Evolutionary conservation across 2,888 invertebrate species (phyloP).

Genomic region (Calliphora vomitoria): DNA sequence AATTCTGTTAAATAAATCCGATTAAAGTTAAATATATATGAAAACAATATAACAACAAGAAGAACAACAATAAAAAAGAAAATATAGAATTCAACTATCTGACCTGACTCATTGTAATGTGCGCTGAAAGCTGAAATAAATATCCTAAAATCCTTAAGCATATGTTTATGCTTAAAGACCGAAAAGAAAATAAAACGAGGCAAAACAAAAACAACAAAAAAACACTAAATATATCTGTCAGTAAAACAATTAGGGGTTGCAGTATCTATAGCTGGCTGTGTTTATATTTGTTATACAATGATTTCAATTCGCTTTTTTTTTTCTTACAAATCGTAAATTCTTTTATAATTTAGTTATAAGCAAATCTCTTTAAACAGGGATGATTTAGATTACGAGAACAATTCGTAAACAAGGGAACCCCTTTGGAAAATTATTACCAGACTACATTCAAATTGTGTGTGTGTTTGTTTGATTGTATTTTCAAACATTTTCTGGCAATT

Average conservation of each 20-base stretch:
- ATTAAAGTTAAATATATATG: constrained; percentile 68
- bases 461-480: constrained; percentile 14
- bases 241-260: constrained; percentile 64
- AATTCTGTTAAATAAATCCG: constrained; percentile 71
- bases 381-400: constrained; percentile 29
- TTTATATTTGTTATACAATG: constrained; percentile 9
- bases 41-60: constrained; percentile 55
- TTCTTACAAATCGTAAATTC: constrained; percentile 60
- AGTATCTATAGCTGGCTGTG: background rate
- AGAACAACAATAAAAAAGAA: constrained; percentile 17
- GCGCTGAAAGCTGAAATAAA: constrained; percentile 51
- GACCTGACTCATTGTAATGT: constrained; percentile 58
- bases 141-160: constrained; percentile 70
- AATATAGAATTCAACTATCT: constrained; percentile 44
- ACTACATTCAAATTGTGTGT: constrained; percentile 38
- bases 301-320: background rate
- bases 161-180: constrained; percentile 67
- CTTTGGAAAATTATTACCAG: constrained; percentile 23
- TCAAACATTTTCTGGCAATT: constrained; percentile 40
- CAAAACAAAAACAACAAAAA: constrained; percentile 4
- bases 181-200: constrained; percentile 20
- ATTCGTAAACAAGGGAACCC: constrained; percentile 18
- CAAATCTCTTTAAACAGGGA: constrained; percentile 56
- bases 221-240: constrained; percentile 21
- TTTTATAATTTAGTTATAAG: constrained; percentile 74